phyloP scores from a whole-genome alignment of 2,888 invertebrate species.

The Gerosis bhagava region DNA sequence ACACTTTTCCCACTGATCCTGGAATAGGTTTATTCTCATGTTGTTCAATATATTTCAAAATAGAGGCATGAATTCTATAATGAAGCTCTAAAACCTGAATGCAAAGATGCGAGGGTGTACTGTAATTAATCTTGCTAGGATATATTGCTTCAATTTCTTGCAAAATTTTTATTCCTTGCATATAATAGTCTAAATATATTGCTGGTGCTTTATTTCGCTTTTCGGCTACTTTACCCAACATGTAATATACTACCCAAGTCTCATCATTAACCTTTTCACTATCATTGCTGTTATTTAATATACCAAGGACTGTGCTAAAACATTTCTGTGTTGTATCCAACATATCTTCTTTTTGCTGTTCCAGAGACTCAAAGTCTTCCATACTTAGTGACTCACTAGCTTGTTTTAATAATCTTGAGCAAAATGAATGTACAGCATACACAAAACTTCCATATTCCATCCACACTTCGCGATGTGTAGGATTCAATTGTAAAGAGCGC shows the following conservation, averaged over 20 bases:
- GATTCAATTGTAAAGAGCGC: conserved; percentile 89
- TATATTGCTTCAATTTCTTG: conserved; percentile 92
- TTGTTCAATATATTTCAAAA: conserved; percentile 92
- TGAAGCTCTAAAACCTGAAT: conserved; percentile 95
- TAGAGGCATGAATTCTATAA: conserved; percentile 93
- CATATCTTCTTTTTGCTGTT: conserved; percentile 90
- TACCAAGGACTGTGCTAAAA: conserved; percentile 87
- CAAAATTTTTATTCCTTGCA: conserved; percentile 89
- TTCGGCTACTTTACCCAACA: conserved; percentile 97
- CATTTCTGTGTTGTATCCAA: conserved; percentile 90
- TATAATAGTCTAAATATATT: conserved; percentile 90
- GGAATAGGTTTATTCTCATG: conserved; percentile 87
- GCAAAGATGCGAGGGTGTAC: conserved; percentile 90
- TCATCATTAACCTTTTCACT: conserved; percentile 88
- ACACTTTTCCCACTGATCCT: conserved; percentile 80
- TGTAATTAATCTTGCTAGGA: conserved; percentile 93
- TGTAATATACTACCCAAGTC: conserved; percentile 96
- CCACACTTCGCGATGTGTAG: conserved; percentile 89
- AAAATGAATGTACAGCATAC: conserved; percentile 95
- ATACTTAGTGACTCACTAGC: conserved; percentile 89
- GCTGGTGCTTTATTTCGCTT: conserved; percentile 90
- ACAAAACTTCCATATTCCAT: conserved; percentile 96
- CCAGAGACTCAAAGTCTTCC: conserved; percentile 88
- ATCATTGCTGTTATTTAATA: conserved; percentile 78
- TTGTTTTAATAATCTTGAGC: conserved; percentile 92